Evolutionary conservation across 2,113 vertebrate species (phyloP).

Genomic region (Sigmodon hispidus): DNA sequence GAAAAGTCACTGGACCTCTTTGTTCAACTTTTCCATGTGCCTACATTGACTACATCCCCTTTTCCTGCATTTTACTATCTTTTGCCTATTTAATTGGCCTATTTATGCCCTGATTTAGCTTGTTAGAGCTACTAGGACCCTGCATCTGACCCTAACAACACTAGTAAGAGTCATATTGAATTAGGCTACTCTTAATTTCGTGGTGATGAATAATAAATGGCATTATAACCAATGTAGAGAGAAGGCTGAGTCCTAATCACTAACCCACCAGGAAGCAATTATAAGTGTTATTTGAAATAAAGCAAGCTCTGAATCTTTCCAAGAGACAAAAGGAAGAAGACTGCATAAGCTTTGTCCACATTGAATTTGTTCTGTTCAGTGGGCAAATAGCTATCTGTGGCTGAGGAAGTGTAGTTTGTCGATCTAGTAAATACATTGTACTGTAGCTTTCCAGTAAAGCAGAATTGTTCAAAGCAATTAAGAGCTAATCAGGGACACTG

Average conservation of each 20-base stretch:
- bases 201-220: neutral
- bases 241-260: neutral
- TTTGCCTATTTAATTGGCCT: neutral
- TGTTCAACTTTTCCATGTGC: neutral
- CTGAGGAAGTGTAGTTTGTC: neutral
- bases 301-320: neutral
- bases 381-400: neutral
- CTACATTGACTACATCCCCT: no score
- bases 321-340: neutral
- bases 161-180: neutral
- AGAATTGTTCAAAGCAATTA: neutral
- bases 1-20: neutral
- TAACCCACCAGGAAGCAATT: neutral
- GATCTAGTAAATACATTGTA: neutral
- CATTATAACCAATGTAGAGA: neutral
- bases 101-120: no score
- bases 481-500: neutral
- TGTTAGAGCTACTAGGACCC: neutral
- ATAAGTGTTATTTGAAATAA: neutral
- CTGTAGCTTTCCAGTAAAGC: neutral
- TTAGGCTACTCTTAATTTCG: neutral
- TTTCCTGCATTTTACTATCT: neutral
- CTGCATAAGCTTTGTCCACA: no score
- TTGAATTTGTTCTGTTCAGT: neutral
- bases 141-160: neutral